Evolutionary conservation across 2,888 invertebrate species (phyloP), one percentile per base, ranked within the genome.

Genomic region (Spicauda simplicius): DNA sequence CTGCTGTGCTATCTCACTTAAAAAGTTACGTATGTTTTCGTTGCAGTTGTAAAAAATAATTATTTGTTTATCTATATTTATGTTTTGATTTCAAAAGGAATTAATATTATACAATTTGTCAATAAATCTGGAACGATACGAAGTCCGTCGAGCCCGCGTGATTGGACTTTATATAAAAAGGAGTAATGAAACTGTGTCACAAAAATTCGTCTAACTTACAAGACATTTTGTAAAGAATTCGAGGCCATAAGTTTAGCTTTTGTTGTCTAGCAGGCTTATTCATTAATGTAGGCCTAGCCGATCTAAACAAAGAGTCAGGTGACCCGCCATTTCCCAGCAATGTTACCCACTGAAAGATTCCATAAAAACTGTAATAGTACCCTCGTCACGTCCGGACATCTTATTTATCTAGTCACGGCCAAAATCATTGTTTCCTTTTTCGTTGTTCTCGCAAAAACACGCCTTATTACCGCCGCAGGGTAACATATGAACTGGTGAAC

Each of bases 341-440:
- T 64, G 69, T 64, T 69, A 64, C 67, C 64, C 62, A 81, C 83
- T 87, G 84, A 89, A 87, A 87, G 87, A 88, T 87, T 88, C 88
- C 82, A 86, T 89, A 90, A 91, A 90, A 90, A 90, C 85, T 85
- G 85, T 87, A 88, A 88, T 86, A 84, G 82, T 82, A 91, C 91
- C 91, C 92, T 89, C 84, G 87, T 92, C 91, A 91, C 88, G 86
- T 85, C 77, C 82, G 83, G 88, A 89, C 90, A 86, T 90, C 88
- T 90, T 91, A 91, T 91, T 91, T 92, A 90, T 91, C 90, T 91
- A 90, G 89, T 88, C 89, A 87, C 85, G 83, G 83, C 83, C 85
- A 86, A 90, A 89, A 88, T 90, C 89, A 90, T 91, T 90, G 91
- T 91, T 89, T 90, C 86, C 86, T 86, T 88, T 87, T 84, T 80